These are phyloP conservation scores for Dipodomys stephensi DNA, from an alignment of 2,113 vertebrate genomes.

Conservation along the genomic window DNA sequence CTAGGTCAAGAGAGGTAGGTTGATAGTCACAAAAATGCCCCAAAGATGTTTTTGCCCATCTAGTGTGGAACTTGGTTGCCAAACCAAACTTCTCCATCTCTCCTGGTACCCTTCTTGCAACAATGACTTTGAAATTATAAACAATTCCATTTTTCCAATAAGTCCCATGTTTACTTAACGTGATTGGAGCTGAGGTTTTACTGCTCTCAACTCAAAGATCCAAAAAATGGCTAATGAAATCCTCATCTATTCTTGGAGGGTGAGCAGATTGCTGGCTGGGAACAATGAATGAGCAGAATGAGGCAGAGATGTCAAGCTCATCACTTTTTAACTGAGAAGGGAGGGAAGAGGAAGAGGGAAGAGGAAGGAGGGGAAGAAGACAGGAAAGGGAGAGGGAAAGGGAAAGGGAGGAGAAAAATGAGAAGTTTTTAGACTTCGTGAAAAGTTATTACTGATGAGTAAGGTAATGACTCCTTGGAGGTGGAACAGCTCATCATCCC, in stretches of 20 bases:
- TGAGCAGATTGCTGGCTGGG: background rate
- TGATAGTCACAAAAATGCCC: background rate
- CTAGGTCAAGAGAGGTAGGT: background rate
- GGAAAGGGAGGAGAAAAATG: background rate
- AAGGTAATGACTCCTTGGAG: background rate
- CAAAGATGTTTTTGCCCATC: background rate
- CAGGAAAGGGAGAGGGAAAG: background rate
- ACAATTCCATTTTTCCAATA: background rate
- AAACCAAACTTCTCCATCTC: background rate
- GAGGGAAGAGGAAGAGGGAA: background rate
- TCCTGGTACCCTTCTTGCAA: background rate
- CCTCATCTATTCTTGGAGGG: background rate
- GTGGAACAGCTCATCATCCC: background rate
- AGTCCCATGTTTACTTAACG: background rate
- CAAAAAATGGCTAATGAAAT: background rate
- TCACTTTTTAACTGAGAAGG: background rate
- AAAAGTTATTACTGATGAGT: background rate
- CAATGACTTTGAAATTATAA: background rate
- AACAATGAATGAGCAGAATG: background rate
- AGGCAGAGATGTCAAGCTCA: background rate
- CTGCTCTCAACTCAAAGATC: background rate
- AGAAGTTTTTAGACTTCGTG: conserved; percentile 7
- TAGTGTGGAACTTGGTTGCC: background rate
- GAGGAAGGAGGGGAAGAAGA: background rate
- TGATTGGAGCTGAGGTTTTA: background rate